Percentiles rank a stretch among this genome's conserved stretches.
Conservation (phyloP, 2,888 invertebrate species). For the Pediacus dermestoides region DNA sequence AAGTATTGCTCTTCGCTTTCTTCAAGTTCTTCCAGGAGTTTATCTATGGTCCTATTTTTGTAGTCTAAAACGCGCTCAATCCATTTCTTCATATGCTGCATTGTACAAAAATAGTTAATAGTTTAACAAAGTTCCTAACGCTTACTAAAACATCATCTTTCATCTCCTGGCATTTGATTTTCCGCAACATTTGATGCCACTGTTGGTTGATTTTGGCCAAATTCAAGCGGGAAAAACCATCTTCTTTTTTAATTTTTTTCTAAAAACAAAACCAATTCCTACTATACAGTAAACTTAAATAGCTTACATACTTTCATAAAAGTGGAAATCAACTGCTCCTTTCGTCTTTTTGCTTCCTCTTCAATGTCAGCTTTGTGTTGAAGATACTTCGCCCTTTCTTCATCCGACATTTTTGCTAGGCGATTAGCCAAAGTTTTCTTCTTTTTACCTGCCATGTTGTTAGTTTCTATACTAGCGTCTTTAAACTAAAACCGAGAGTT, state of each 20-base stretch:
- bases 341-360: slow-evolving; percentile 74
- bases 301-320: slow-evolving; percentile 68
- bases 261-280: slow-evolving; percentile 51
- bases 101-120: slow-evolving; percentile 18
- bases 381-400: slow-evolving; percentile 74
- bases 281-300: slow-evolving; percentile 31
- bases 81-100: slow-evolving; percentile 55
- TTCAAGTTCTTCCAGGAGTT: slow-evolving; percentile 63
- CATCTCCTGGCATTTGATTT: slow-evolving; percentile 72
- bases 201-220: slow-evolving; percentile 81
- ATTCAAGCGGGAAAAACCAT: slow-evolving; percentile 73
- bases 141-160: slow-evolving; percentile 63
- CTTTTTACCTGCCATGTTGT: slow-evolving; percentile 51
- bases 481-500: too few relatives aligned
- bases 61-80: slow-evolving; percentile 63
- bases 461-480: too few relatives aligned
- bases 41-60: slow-evolving; percentile 64
- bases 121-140: slow-evolving; percentile 10
- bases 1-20: slow-evolving; percentile 72
- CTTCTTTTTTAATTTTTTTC: slow-evolving; percentile 81
- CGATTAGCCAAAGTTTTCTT: slow-evolving; percentile 74
- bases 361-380: slow-evolving; percentile 80
- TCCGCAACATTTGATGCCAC: slow-evolving; percentile 75
- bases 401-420: slow-evolving; percentile 80
- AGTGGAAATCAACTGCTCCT: slow-evolving; percentile 73